Conservation (phyloP, 2,888 invertebrate genomes). For the Netelia virgata region DNA sequence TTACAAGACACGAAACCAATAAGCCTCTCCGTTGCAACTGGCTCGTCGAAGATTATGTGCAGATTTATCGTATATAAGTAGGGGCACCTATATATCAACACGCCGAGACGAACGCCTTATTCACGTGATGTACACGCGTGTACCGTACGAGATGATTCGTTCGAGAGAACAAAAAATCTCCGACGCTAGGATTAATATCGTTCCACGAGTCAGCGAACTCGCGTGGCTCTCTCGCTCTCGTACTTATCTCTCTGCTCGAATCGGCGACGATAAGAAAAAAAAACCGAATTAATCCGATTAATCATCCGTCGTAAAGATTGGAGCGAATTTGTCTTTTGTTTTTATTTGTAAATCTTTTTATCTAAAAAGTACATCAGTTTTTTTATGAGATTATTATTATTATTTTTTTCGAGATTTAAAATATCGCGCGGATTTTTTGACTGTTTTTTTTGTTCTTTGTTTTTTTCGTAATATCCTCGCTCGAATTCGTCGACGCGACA, state of each 20-base stretch:
- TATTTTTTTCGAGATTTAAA: not conserved
- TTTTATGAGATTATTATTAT: not conserved
- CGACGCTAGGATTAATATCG: not conserved
- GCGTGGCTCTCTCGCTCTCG: not conserved
- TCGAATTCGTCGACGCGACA: conserved; percentile 11
- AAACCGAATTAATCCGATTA: not conserved
- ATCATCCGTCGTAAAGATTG: too few species aligned
- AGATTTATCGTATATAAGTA: too few species aligned
- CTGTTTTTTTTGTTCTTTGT: not conserved
- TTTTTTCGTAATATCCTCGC: not conserved
- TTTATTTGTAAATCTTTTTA: too few species aligned
- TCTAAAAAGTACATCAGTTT: not conserved
- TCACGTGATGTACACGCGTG: too few species aligned
- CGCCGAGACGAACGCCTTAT: too few species aligned
- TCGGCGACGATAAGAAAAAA: not conserved
- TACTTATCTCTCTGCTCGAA: not conserved
- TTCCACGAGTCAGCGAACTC: not conserved
- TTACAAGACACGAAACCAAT: too few species aligned
- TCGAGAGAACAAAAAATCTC: too few species aligned
- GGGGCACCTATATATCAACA: too few species aligned
- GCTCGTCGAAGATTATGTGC: too few species aligned
- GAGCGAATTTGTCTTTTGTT: too few species aligned
- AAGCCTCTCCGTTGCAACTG: too few species aligned
- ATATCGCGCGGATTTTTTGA: not conserved
- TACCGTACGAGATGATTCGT: too few species aligned